These are phyloP conservation scores for Macrotus californicus DNA, from an alignment of 2,113 vertebrate species.

Conservation along the genomic window DNA sequence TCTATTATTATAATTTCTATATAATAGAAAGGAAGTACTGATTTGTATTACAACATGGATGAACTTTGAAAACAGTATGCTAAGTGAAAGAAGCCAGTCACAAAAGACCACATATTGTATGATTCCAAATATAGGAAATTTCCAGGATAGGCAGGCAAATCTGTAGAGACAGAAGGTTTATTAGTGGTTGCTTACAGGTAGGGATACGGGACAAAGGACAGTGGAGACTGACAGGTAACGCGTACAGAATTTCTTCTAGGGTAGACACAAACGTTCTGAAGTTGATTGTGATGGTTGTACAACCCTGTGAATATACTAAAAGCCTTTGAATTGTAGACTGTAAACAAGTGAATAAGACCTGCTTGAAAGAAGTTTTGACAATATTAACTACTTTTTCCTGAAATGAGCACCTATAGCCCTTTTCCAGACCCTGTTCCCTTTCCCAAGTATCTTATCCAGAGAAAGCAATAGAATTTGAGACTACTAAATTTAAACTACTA, in stretches of 20 bases:
- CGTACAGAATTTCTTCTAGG: not conserved
- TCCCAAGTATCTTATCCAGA: not conserved
- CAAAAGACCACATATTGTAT: not conserved
- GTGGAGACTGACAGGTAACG: not conserved
- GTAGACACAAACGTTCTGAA: not conserved
- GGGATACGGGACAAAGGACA: not conserved
- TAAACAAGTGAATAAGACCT: not conserved
- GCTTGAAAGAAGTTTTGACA: conserved; percentile 17
- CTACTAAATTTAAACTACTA: conserved; percentile 12
- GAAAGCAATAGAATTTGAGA: conserved; percentile 41
- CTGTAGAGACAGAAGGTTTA: not conserved
- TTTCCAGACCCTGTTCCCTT: not conserved
- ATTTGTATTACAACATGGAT: not conserved
- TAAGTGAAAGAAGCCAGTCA: not conserved
- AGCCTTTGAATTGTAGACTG: not conserved
- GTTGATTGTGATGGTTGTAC: not conserved
- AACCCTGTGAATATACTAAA: conserved; percentile 6
- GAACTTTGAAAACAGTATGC: not conserved
- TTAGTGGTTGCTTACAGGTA: not conserved
- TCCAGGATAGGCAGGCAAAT: not conserved
- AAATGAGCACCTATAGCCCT: not conserved
- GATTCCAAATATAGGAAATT: not conserved
- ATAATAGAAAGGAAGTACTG: not conserved
- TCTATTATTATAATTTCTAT: not conserved
- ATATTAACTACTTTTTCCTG: conserved; percentile 13